Evolutionary conservation across 1,140 invertebrate species (phyloP), one percentile per base, ranked within the genome.

Genomic region (Microplitis mediator): DNA sequence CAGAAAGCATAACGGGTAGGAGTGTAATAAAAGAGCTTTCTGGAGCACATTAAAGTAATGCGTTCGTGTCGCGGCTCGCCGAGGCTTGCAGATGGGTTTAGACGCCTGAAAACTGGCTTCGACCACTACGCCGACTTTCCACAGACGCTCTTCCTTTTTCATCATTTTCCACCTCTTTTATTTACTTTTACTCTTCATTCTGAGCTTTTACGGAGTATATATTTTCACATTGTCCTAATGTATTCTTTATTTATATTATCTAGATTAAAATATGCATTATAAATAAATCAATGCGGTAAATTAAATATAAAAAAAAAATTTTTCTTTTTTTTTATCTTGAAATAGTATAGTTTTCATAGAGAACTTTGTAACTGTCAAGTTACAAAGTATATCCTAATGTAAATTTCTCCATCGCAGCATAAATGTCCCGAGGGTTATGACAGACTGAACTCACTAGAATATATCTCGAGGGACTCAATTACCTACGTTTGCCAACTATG

Each of bases 41-140:
- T 83, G 76, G 81, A 82, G 82, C 79, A 79, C 83, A 84, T 86
- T 85, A 85, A 80, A 82, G 79, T 84, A 84, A 85, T 84, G 81
- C 80, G 75, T 83, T 80, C 77, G 79, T 80, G 79, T 78, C 79
- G 78, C 74, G 76, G 75, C 73, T 77, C 66, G 71, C 70, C 68
- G 69, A 75, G 74, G 75, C 72, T 73, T 54, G 67, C 52, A 63
- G 69, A 61, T 75, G 73, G 54, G 50, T 71, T 71, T 39, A 71
- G 62, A 71, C 62, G 50, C 32, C 13, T 69, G 36, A 45, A 54
- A 56, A 34, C 50, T 56, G 50, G 56, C 67, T 60, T 60, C 68
- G 60, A 70, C 60, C 68, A 69, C 52, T 69, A 23, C 23, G 39
- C 54, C 36, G 11, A 34, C 36, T 36, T 39, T 23, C 13, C 14